Percentiles rank a stretch among this genome's conserved stretches.
phyloP scores from a whole-genome alignment of 2,113 vertebrate genomes.

The Synchiropus splendidus region DNA sequence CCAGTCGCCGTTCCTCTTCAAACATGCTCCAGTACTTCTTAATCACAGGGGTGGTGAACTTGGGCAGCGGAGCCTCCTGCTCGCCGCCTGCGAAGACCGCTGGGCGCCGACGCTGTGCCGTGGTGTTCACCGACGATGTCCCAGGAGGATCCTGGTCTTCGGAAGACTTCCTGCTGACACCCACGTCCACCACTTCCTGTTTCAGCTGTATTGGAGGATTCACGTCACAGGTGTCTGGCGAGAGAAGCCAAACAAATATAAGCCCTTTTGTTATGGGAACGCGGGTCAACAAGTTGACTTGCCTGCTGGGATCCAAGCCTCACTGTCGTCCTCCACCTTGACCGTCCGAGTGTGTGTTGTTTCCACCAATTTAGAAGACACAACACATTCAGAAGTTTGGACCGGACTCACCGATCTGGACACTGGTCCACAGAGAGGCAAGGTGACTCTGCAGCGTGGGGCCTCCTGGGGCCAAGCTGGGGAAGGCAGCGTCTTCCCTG shows the following conservation, averaged over 20 bases:
- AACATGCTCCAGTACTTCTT: neutral
- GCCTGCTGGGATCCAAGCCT: slow-evolving; percentile 26
- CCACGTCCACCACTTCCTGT: neutral
- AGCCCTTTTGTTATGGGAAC: no score
- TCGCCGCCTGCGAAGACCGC: slow-evolving; percentile 5
- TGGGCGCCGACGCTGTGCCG: slow-evolving; percentile 6
- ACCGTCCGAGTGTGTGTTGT: slow-evolving; percentile 6
- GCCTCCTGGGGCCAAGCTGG: slow-evolving; percentile 1
- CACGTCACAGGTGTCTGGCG: neutral
- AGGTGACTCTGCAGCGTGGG: neutral
- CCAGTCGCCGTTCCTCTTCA: neutral
- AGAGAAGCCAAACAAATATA: no score
- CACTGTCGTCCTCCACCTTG: slow-evolving; percentile 43
- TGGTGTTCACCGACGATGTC: neutral
- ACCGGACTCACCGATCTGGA: neutral
- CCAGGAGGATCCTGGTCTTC: neutral
- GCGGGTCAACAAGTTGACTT: slow-evolving; percentile 16
- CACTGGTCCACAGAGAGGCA: neutral
- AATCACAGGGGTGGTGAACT: neutral
- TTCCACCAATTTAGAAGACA: neutral
- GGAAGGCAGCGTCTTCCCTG: slow-evolving; percentile 3
- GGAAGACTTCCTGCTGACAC: neutral
- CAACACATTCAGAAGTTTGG: slow-evolving; percentile 2
- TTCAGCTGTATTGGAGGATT: neutral
- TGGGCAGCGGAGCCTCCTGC: slow-evolving; percentile 7